phyloP scores from a whole-genome alignment of 2,797 vertebrate genomes.

The Pipistrellus pygmaeus region DNA sequence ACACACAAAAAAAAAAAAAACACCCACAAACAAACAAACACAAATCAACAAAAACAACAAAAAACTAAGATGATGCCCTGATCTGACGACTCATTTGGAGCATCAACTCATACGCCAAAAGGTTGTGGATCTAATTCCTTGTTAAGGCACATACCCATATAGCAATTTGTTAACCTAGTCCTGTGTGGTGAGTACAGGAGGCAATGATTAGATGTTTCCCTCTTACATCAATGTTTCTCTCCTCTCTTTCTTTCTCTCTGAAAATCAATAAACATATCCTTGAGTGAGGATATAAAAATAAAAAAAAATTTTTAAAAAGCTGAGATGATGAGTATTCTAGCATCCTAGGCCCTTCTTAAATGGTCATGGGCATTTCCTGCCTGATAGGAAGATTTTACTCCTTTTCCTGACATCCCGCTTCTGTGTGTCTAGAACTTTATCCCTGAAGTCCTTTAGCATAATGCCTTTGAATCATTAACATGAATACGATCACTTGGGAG shows the following conservation, averaged over 20 bases:
- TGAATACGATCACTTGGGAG: not conserved
- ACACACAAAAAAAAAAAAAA: too few relatives aligned
- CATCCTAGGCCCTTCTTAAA: not conserved
- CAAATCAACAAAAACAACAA: too few relatives aligned
- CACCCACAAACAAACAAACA: too few relatives aligned
- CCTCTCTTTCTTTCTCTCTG: not conserved
- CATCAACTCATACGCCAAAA: not conserved
- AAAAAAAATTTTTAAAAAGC: not conserved
- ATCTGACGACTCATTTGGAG: not conserved
- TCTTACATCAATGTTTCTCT: not conserved
- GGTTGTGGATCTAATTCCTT: not conserved
- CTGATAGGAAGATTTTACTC: not conserved
- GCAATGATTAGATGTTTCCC: not conserved
- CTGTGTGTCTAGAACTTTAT: not conserved
- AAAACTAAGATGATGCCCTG: not conserved
- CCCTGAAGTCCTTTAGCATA: not conserved
- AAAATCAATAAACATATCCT: not conserved
- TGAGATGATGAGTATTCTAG: not conserved
- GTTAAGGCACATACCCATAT: not conserved
- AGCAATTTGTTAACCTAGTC: too few relatives aligned
- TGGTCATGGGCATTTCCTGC: not conserved
- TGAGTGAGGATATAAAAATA: not conserved
- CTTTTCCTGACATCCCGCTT: not conserved
- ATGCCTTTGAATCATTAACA: not conserved
- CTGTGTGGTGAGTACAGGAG: not conserved